Base-by-base conservation (phyloP, 2,113 vertebrate genomes). In the Gymnobelideus leadbeateri region DNA sequence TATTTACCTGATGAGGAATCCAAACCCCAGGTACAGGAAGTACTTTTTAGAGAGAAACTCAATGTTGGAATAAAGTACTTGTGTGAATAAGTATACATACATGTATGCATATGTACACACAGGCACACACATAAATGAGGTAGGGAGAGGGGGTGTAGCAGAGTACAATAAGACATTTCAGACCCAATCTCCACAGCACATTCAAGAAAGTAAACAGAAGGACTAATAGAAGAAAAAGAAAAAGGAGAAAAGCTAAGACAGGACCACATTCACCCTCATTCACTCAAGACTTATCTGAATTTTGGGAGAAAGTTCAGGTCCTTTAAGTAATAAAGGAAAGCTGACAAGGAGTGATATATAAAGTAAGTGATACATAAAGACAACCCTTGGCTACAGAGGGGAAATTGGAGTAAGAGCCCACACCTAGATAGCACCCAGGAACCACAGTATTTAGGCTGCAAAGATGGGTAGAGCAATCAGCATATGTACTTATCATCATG, bases 291-390 rank as follows among this genome's bases (percentile, higher is more conserved):
- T 92, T 57, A 96, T 91, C 89, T 94, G 92, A 91, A 21, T 96
- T 31, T 49, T 93, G 91, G 9, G 91, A 50, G 89, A 94, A 47
- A 89, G 61, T 92, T 43, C 91, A 47, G 90, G 93, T 94, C 54
- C 61, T 24, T 93, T 94, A 96, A 94, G 96, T 0, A 92, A 89
- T 21, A 95, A 97, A 92, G 10, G n/a, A 61, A 93, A 93, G 89
- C 12, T 93, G 52, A 43, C 51, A 37, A 37, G 43, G 77, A 21
- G 54, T 55, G 54, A 55, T 26, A 55, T 55, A 55, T 55, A 90
- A 96, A 31, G 9, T 91, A 16, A 94, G 89, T 94, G 10, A 57
- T 57, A 57, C 28, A 57, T 57, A 92, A 89, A 96, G 47, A 94
- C 25, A 90, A 61, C 51, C 89, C 50, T 28, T 93, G 31, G 12